phyloP scores from a whole-genome alignment of 2,888 invertebrate species.

The Eupithecia subfuscata region DNA sequence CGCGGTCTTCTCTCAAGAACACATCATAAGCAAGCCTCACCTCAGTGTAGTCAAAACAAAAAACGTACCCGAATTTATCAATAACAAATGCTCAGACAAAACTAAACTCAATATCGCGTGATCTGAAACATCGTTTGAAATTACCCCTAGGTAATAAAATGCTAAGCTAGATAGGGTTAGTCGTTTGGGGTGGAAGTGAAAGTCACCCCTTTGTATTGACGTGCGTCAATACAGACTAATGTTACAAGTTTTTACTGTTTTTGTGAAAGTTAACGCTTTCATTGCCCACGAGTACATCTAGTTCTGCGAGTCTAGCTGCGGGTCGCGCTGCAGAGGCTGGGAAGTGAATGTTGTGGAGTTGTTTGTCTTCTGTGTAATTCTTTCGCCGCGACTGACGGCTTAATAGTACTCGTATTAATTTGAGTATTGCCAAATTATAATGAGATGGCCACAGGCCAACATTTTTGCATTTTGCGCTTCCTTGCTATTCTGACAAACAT shows the following conservation, averaged over 20 bases:
- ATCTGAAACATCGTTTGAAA: conserved; percentile 3
- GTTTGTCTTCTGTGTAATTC: neutral
- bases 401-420: neutral
- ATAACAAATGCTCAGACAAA: neutral
- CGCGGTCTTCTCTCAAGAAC: no score
- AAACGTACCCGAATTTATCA: neutral
- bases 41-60: neutral
- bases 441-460: neutral
- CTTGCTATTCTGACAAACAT: neutral
- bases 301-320: no score
- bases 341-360: no score
- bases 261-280: neutral
- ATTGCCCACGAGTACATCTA: neutral
- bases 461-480: neutral
- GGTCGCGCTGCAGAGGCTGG: no score
- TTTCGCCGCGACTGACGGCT: neutral
- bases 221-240: neutral
- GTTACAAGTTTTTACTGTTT: neutral
- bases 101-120: neutral
- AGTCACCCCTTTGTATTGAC: conserved; percentile 4
- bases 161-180: conserved; percentile 1
- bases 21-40: no score
- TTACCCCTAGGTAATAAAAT: conserved; percentile 4
- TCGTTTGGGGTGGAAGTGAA: neutral
- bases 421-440: neutral